Base-by-base conservation (phyloP, 2,797 vertebrate genomes). In the Macropus fuliginosus region DNA sequence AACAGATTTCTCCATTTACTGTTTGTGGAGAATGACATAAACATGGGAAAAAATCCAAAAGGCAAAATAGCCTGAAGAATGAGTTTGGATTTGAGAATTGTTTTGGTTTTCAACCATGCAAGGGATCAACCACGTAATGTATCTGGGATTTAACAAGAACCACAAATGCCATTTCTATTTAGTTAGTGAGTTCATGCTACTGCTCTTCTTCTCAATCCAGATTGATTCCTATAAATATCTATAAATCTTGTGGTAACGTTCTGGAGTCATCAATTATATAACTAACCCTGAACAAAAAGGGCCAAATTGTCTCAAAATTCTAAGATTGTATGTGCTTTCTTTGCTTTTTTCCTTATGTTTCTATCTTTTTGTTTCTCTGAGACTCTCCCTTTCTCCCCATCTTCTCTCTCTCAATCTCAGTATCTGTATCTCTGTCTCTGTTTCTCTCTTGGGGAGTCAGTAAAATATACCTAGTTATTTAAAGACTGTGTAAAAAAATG, bases 151-250 rank as follows among this genome's bases (percentile, higher is more conserved):
- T 57, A 74, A 91, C 62, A 89, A 93, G 93, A 57, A n/a, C 29
- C 1, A 29, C 28, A 90, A 66, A 56, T 9, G 2, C 50, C 94
- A 92, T 31, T 97, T 92, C 28, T 95, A 0, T 91, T 94, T 94
- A 46, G 46, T 74, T 91, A 59, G 52, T 27, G 91, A 92, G 31
- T 12, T 66, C n/a, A 13, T 50, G 31, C 59, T 92, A 56, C 62
- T 91, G 2, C 66, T 96, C n/a, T 55, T 95, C n/a, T 55, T 55
- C 46, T 34, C 59, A 94, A 91, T 93, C 34, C 92, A 93, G 74
- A 92, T 91, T n/a, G 16, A 74, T 74, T n/a, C n/a, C 4, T 40
- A 40, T 8, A 74, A 40, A 50, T 90, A 52, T 81, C 91, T 55
- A 62, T 55, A 29, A 54, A 56, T 90, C 5, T 94, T 66, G 46